Evolutionary conservation across 2,888 invertebrate species (phyloP), one percentile per base, ranked within the genome.

Genomic region (Anthophora plumipes): DNA sequence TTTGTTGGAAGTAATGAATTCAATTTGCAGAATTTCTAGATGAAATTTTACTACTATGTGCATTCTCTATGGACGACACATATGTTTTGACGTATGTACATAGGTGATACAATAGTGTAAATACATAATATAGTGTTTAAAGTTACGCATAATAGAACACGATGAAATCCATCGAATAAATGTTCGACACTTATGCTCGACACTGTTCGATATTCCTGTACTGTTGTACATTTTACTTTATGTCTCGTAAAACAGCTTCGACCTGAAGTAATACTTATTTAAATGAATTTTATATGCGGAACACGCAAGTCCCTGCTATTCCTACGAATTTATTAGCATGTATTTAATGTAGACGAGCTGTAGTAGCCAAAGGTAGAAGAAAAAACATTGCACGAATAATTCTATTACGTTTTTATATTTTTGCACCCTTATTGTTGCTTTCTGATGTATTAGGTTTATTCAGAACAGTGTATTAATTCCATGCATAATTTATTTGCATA

Each of bases 241-340:
- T 68, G 57, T 74, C 61, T 68, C 66, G 54, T 63, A 50, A 72
- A 85, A 82, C 61, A 59, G 14, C 37, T 31, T 52, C 69, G 14
- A 37, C 52, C 46, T n/a, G 69, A 60, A 54, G 73, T 63, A 67
- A 77, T 84, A 72, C 73, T 75, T 78, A 85, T 85, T 85, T 75
- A 79, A 85, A 85, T 85, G 77, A 79, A 84, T 85, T 84, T 85
- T 61, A 52, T 71, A 68, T 79, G 68, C 77, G 60, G 22, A 61
- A 60, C 77, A 81, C 70, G 77, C 77, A 64, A 74, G 52, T 66
- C 52, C 72, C 77, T 67, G 64, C 64, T 79, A 72, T 78, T 77
- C 80, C 22, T 68, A 57, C 75, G 86, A 84, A 88, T 86, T 79
- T 80, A 85, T 85, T 84, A 83, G 75, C 84, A 84, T 84, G 74